Base-by-base conservation (phyloP, 2,797 vertebrate species). In the Dallia pectoralis region DNA sequence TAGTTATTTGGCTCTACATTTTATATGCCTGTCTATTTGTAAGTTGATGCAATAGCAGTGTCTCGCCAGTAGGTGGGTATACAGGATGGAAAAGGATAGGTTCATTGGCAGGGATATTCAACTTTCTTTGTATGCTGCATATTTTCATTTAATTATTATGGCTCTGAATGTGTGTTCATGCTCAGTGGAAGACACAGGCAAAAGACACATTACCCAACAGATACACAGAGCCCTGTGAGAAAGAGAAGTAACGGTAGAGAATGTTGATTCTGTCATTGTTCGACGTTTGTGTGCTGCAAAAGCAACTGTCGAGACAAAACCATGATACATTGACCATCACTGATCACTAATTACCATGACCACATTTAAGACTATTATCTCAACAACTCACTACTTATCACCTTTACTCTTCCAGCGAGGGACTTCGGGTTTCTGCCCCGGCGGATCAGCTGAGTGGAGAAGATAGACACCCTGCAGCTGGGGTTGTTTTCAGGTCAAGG, bases 41-140 rank as follows among this genome's bases (percentile, higher is more conserved):
- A 63, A 32, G n/a, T 15, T n/a, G 1, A n/a, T 16, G 70, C 74
- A 74, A 59, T 72, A 22, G 5, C 14, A 0, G 0, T 40, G 68
- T 66, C 74, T 1, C 25, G 78, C 82, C 91, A 87, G 61, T 15
- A 86, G 88, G 82, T 83, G 88, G 82, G 83, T 82, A 16, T 68
- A 22, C 7, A 74, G 33, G 11, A 36, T 56, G 19, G 22, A 62
- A 25, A 8, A 25, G 15, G 61, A 29, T 9, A 27, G 0, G 29
- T 63, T 29, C 12, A 15, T 25, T 27, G 1, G 12, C 1, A 6
- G 51, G 22, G 22, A 0, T 27, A 8, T 4, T 40, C 11, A 22
- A 27, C 1, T 27, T 32, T 14, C n/a, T 30, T 64, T 3, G 4
- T 64, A 25, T 25, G 15, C 16, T 64, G 27, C 9, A 30, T 63